Base-by-base conservation (phyloP, 1,140 invertebrate genomes). In the Dendroctonus valens region DNA sequence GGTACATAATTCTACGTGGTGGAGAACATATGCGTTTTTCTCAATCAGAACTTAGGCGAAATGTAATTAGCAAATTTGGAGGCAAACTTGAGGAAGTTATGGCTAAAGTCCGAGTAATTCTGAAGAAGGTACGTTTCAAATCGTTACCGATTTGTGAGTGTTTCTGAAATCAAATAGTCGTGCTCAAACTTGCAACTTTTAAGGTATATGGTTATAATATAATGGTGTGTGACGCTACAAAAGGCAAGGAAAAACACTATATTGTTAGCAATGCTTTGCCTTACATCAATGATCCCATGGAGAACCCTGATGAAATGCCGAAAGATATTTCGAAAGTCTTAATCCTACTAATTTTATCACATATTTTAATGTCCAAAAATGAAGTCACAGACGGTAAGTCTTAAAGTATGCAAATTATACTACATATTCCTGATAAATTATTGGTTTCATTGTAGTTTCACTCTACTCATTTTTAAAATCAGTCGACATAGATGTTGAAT, bases 131-230 rank as follows among this genome's bases (percentile, higher is more conserved):
- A 59, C 42, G 64, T 69, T 5, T 52, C 5, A n/a, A n/a, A n/a
- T 52, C 37, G 5, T 37, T 52, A 15, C 6, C n/a, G 14, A 52
- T 55, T 55, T 55, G 6, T 7, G 6, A 55, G 15, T 12, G 50
- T 61, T 46, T 41, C 5, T 38, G 41, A 53, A 58, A 14, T 65
- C 42, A 64, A 48, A 58, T 12, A 42, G 12, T 41, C 42, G 42
- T 40, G 38, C 41, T 59, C n/a, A 41, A 40, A 55, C 26, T 26
- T 55, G 15, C 42, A 44, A 49, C 58, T 68, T 67, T 59, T 59
- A 75, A n/a, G 74, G 69, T 73, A 3, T 75, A 75, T 69, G 74
- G 74, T 6, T 74, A 67, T 40, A 73, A 75, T 58, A 53, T 75
- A 26, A 63, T 74, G 15, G 49, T 73, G 40, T 63, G 61, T 65